Evolutionary conservation across 1,140 invertebrate genomes (phyloP).

Genomic region (Neomicropteryx cornuta): DNA sequence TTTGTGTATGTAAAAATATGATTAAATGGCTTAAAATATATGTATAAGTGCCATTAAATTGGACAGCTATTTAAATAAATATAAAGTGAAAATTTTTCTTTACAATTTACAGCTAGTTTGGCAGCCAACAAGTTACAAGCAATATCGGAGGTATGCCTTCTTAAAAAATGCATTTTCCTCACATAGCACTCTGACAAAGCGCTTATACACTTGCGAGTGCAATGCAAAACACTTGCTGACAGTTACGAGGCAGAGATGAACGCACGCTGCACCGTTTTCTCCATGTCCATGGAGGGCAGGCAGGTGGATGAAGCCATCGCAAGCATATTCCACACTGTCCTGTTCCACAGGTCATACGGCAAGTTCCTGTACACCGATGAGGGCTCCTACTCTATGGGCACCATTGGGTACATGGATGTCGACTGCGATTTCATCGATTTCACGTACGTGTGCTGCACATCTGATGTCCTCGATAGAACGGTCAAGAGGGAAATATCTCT

Average conservation of each 20-base stretch:
- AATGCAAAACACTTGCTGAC: too few relatives aligned
- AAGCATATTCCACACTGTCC: conserved; percentile 88
- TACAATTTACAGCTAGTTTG: too few relatives aligned
- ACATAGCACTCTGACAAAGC: too few relatives aligned
- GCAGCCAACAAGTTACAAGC: too few relatives aligned
- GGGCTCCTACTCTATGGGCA: conserved; percentile 88
- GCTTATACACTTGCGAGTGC: too few relatives aligned
- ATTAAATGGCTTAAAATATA: too few relatives aligned
- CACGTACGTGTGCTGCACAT: conserved; percentile 91
- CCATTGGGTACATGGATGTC: conserved; percentile 88
- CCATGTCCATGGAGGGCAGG: conserved; percentile 80
- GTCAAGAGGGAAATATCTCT: conserved; percentile 72
- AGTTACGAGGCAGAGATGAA: conserved; percentile 58
- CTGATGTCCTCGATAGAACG: conserved; percentile 58
- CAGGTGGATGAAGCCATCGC: conserved; percentile 92
- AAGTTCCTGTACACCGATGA: conserved; percentile 93
- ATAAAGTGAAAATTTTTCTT: too few relatives aligned
- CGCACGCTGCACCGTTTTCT: conserved; percentile 77
- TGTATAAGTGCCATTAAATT: too few relatives aligned
- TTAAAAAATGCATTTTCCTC: too few relatives aligned
- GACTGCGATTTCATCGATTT: conserved; percentile 97
- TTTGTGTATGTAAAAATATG: too few relatives aligned
- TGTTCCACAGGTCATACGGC: conserved; percentile 88
- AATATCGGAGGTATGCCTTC: too few relatives aligned
- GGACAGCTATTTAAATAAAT: too few relatives aligned